These are phyloP conservation scores for Diadromus collaris DNA, from an alignment of 2,888 invertebrate genomes.

Conservation along the genomic window DNA sequence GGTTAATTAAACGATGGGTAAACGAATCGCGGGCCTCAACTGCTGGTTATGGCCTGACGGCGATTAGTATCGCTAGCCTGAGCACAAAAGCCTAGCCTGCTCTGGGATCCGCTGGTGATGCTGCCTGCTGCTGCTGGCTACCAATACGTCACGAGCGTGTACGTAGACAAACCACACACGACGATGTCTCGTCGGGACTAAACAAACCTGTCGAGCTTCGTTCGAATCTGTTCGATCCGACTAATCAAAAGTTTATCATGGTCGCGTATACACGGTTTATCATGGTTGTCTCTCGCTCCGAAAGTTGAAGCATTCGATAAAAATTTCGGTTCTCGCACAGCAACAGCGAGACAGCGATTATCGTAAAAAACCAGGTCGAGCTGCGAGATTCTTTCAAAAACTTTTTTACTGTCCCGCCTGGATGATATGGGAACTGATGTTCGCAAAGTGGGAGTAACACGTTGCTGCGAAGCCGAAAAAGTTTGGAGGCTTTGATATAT, in stretches of 20 bases:
- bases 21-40: conserved; percentile 52
- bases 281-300: not conserved
- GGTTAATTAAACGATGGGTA: conserved; percentile 52
- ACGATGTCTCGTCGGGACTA: not conserved
- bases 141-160: conserved; percentile 40
- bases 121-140: conserved; percentile 29
- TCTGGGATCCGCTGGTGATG: conserved; percentile 29
- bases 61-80: conserved; percentile 46
- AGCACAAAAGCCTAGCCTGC: conserved; percentile 40
- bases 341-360: not conserved
- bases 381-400: not conserved
- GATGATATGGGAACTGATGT: not conserved
- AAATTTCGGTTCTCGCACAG: conserved; percentile 3
- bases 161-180: conserved; percentile 14
- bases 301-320: not conserved
- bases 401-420: not conserved
- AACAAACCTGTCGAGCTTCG: conserved; percentile 12
- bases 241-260: not conserved
- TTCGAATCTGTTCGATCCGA: conserved; percentile 7
- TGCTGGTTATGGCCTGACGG: conserved; percentile 65
- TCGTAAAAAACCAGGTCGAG: not conserved
- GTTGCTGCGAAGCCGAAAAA: not conserved
- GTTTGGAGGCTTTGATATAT: not conserved
- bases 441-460: conserved; percentile 1
- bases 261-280: not conserved